Percentiles rank a stretch among this genome's conserved stretches.
phyloP scores from a whole-genome alignment of 2,113 vertebrate genomes.

The Sorex araneus region DNA sequence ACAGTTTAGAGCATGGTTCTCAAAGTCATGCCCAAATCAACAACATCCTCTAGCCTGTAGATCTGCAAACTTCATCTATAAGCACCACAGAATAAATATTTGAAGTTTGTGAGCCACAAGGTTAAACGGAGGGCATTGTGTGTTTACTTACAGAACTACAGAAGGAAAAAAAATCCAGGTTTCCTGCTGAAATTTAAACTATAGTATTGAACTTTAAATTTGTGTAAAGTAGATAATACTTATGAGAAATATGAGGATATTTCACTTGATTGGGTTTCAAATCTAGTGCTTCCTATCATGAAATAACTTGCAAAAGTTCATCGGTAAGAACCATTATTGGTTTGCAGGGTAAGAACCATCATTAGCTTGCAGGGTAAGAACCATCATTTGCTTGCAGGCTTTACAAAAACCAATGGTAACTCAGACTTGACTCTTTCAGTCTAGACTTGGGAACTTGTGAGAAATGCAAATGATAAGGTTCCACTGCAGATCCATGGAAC shows the following conservation, averaged over 20 bases:
- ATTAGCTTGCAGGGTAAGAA: neutral
- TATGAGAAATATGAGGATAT: neutral
- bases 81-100: neutral
- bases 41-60: neutral
- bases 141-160: constrained; percentile 15
- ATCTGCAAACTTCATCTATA: neutral
- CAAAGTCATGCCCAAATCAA: neutral
- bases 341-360: neutral
- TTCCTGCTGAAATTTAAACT: constrained; percentile 41
- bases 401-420: neutral
- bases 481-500: neutral
- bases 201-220: neutral
- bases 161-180: neutral
- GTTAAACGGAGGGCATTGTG: neutral
- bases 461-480: constrained; percentile 21
- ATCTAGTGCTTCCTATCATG: neutral
- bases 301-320: neutral
- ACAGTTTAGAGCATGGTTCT: neutral
- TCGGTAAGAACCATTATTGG: neutral
- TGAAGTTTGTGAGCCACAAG: neutral
- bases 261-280: neutral
- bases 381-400: neutral
- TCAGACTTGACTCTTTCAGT: neutral
- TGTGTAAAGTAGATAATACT: neutral
- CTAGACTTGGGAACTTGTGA: neutral